phyloP scores from a whole-genome alignment of 2,113 vertebrate genomes.

The Furnarius figulus region DNA sequence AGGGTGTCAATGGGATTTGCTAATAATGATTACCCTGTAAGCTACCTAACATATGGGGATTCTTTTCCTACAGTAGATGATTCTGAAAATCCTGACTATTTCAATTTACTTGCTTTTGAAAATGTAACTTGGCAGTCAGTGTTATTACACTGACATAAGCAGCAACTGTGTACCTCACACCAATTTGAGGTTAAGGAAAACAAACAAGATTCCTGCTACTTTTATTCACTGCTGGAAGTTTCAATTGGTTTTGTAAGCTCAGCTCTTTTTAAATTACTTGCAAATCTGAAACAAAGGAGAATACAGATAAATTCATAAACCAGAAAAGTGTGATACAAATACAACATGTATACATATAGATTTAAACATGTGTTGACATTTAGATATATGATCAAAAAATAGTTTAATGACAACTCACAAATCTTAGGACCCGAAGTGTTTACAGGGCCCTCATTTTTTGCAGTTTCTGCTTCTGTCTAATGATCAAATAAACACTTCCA shows the following conservation, averaged over 20 bases:
- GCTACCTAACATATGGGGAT: not conserved
- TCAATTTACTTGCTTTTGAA: not conserved
- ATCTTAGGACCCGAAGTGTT: not conserved
- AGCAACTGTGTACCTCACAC: not conserved
- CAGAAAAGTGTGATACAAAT: not conserved
- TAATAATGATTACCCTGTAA: not conserved
- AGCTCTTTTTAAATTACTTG: not conserved
- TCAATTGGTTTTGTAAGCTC: not conserved
- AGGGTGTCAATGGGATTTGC: not conserved
- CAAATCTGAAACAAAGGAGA: not conserved
- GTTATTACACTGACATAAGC: not conserved
- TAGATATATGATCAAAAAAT: not conserved
- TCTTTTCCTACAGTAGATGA: not conserved
- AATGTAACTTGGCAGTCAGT: not conserved
- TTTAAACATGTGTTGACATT: not conserved
- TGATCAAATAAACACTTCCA: not conserved
- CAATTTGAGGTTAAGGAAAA: not conserved
- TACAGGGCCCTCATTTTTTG: not conserved
- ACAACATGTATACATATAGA: not conserved
- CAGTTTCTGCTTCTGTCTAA: not conserved
- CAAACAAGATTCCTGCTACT: not conserved
- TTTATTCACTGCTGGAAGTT: not conserved
- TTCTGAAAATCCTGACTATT: not conserved
- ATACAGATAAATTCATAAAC: not conserved
- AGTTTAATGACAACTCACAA: not conserved